A percentile compares a stretch with the other conserved stretches of the same genome.
Evolutionary conservation across 2,113 vertebrate genomes (phyloP).

Genomic region (Riparia riparia): DNA sequence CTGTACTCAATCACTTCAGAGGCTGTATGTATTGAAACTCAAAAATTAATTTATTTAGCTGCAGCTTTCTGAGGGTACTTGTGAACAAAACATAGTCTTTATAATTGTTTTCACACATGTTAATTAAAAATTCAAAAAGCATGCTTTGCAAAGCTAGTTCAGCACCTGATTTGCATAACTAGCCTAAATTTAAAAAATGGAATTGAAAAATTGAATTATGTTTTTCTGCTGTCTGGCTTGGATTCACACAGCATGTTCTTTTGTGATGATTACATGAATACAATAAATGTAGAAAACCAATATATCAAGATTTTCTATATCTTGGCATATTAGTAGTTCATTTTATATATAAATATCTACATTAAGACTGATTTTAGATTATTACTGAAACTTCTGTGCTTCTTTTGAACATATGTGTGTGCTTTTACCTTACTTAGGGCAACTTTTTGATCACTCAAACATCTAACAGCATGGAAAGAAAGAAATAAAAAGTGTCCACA

Average conservation of each 20-base stretch:
- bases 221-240: background rate
- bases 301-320: background rate
- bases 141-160: background rate
- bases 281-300: background rate
- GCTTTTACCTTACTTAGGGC: background rate
- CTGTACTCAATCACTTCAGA: background rate
- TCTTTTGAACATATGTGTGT: background rate
- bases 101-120: conserved; percentile 6
- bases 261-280: background rate
- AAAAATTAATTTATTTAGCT: background rate
- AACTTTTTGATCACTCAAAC: background rate
- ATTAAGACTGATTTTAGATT: background rate
- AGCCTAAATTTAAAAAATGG: background rate
- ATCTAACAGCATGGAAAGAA: background rate
- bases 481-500: background rate
- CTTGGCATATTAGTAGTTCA: background rate
- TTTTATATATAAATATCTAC: background rate
- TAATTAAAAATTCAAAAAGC: background rate
- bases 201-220: background rate
- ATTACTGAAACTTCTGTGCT: background rate
- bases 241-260: background rate
- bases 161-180: background rate
- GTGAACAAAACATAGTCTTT: background rate
- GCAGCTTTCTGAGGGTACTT: background rate
- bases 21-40: background rate